A percentile compares a stretch with the other conserved stretches of the same genome.
Conservation (phyloP, 2,797 vertebrate genomes). For the Pangasius mekongensis region DNA sequence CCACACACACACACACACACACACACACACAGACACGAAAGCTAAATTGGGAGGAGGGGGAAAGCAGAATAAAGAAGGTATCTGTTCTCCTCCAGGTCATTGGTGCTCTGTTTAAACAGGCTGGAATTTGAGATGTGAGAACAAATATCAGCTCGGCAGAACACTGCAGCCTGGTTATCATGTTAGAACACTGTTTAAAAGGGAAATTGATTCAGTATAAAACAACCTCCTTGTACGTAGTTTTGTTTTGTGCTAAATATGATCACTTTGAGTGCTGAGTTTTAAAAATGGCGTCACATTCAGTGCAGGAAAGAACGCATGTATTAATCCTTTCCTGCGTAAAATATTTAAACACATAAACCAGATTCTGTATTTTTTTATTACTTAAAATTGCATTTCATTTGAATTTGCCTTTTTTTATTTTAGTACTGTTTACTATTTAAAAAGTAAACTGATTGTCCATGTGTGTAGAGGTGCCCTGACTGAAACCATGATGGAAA, state of each 20-base stretch:
- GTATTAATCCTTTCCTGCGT: background rate
- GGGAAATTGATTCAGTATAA: slow-evolving; percentile 69
- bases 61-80: slow-evolving; percentile 74
- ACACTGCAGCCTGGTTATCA: slow-evolving; percentile 63
- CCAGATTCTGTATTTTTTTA: background rate
- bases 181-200: slow-evolving; percentile 67
- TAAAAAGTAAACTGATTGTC: background rate
- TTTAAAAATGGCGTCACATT: background rate
- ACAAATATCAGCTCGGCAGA: slow-evolving; percentile 75
- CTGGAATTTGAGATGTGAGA: slow-evolving; percentile 78
- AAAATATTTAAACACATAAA: background rate
- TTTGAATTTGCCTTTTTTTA: too few species aligned
- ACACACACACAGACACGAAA: slow-evolving; percentile 60
- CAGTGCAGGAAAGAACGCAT: background rate
- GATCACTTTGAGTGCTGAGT: background rate
- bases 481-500: background rate
- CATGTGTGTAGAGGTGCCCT: background rate
- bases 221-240: slow-evolving; percentile 58
- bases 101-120: slow-evolving; percentile 74
- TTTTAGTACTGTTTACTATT: too few species aligned
- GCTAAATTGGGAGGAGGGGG: slow-evolving; percentile 31
- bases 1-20: background rate
- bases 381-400: too few species aligned
- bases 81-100: slow-evolving; percentile 79
- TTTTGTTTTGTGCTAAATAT: background rate